Conservation (phyloP, 1,140 invertebrate species). For the Augochlora pura region DNA sequence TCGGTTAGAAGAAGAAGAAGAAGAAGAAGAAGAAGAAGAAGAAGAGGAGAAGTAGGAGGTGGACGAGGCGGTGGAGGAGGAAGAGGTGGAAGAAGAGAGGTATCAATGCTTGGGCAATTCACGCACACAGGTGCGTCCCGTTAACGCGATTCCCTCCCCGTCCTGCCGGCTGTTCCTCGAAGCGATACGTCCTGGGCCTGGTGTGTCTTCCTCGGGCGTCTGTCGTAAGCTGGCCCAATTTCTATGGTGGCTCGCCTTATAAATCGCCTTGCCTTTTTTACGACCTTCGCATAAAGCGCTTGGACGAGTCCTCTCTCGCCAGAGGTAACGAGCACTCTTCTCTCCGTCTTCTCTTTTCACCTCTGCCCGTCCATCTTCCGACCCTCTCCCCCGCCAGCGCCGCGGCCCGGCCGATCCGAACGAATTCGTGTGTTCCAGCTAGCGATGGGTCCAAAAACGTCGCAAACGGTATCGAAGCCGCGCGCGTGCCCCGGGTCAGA, state of each 20-base stretch:
- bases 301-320: conserved; percentile 30
- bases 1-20: too few relatives aligned
- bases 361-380: neutral
- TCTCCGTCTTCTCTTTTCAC: neutral
- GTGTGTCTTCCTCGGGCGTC: conserved; percentile 18
- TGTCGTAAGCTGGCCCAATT: conserved; percentile 61
- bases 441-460: neutral
- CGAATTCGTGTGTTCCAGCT: conserved; percentile 19
- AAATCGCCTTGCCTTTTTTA: conserved; percentile 59
- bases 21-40: too few relatives aligned
- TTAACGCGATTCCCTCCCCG: conserved; percentile 19
- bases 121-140: conserved; percentile 9
- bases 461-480: neutral
- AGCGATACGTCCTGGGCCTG: conserved; percentile 3
- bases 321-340: conserved; percentile 46
- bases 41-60: too few relatives aligned
- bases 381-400: neutral
- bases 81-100: neutral
- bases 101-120: conserved; percentile 23
- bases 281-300: conserved; percentile 53
- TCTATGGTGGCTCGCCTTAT: conserved; percentile 54
- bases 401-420: conserved; percentile 1
- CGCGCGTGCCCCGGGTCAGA: neutral
- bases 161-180: conserved; percentile 3
- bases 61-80: neutral